Evolutionary conservation across 2,113 vertebrate species (phyloP), one percentile per base, ranked within the genome.

Genomic region (Takifugu bimaculatus): DNA sequence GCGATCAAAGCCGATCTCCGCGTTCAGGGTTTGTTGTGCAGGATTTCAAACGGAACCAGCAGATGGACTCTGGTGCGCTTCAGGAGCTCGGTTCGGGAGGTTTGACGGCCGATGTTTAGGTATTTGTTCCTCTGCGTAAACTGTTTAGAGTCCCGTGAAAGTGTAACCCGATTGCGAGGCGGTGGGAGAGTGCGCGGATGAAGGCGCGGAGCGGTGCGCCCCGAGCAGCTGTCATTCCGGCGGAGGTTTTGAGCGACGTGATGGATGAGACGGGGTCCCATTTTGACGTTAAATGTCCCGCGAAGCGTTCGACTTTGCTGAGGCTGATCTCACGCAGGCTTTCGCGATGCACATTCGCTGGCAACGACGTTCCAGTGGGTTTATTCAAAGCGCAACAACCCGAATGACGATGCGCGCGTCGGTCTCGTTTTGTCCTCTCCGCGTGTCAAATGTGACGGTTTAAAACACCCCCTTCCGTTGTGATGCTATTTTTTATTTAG

Each of bases 1-100:
- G 83, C 69, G 79, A 87, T 88, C 85, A 64, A 78, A 84, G 48
- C 71, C 72, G 85, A 64, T 83, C 80, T 73, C 72, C 65, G 70
- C 63, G 77, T 85, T 78, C 70, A 77, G 80, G 84, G 79, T 91
- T 89, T 78, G 68, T 76, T 39, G 35, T 54, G 85, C 50, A 43
- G 58, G 52, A 50, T 75, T 39, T 61, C 28, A 51, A 70, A 65
- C 28, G 66, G 35, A 74, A 47, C 25, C 13, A 63, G 57, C 55
- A 72, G 62, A 51, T 49, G 66, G 65, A 70, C 56, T 28, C 63
- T 65, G 44, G 26, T 26, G 54, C 4, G 63, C 59, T 60, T 25
- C 56, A n/a, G 54, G 57, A 70, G 32, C 47, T 54, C 47, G 49
- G 39, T 32, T 26, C 28, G 48, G 60, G 51, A 43, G 65, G 14